phyloP scores from a whole-genome alignment of 2,888 invertebrate genomes.

The Itoplectis maculator region DNA sequence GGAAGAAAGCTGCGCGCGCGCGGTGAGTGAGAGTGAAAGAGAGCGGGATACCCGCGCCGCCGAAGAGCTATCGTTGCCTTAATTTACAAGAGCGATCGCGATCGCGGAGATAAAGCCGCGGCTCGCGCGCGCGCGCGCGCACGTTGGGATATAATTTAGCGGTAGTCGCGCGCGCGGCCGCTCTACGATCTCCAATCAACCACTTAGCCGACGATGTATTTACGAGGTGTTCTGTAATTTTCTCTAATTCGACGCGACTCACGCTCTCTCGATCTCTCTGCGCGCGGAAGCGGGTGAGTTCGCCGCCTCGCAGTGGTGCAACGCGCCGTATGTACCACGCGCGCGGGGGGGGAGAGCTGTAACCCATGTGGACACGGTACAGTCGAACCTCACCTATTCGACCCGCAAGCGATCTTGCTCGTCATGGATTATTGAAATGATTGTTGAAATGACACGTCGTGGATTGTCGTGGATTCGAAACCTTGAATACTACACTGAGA shows the following conservation, averaged over 20 bases:
- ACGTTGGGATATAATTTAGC: constrained; percentile 84
- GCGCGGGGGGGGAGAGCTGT: background rate
- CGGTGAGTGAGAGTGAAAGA: constrained; percentile 35
- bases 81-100: constrained; percentile 78
- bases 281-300: constrained; percentile 50
- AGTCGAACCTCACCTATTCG: too few species aligned
- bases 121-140: constrained; percentile 75
- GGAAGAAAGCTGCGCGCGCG: constrained; percentile 47
- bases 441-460: too few species aligned
- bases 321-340: constrained; percentile 14
- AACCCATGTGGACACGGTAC: too few species aligned
- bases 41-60: constrained; percentile 33
- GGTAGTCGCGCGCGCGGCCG: constrained; percentile 78
- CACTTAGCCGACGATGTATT: constrained; percentile 84
- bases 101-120: constrained; percentile 73
- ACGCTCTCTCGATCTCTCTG: constrained; percentile 44
- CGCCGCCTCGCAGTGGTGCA: constrained; percentile 5
- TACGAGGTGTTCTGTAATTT: constrained; percentile 84
- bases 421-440: too few species aligned
- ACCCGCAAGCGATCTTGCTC: too few species aligned
- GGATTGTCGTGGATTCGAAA: too few species aligned
- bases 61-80: constrained; percentile 69
- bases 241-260: constrained; percentile 81
- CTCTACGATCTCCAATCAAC: constrained; percentile 83
- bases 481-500: too few species aligned